phyloP scores from a whole-genome alignment of 1,140 invertebrate genomes.

The Drosophila navojoa region DNA sequence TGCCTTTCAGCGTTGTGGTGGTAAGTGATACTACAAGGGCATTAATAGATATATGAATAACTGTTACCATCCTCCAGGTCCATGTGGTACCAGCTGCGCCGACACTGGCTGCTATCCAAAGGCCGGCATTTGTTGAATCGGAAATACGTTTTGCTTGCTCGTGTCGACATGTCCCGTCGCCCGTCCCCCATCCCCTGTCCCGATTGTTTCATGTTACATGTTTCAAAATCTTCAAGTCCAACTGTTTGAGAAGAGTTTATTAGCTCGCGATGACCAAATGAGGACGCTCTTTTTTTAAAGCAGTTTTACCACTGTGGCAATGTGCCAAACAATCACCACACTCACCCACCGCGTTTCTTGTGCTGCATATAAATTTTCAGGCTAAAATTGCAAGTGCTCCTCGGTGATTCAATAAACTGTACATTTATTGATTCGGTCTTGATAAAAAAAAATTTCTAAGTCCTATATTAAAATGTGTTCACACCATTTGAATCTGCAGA shows the following conservation, averaged over 20 bases:
- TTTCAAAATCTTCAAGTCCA: conserved; percentile 62
- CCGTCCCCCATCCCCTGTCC: background rate
- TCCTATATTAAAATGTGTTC: conserved; percentile 22
- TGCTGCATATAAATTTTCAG: background rate
- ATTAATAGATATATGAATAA: background rate
- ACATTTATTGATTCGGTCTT: conserved; percentile 27
- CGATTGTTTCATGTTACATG: conserved; percentile 34
- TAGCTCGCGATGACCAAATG: background rate
- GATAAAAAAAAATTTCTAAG: conserved; percentile 44
- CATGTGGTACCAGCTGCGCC: conserved; percentile 46
- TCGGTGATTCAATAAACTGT: conserved; percentile 9
- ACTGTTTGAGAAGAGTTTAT: background rate
- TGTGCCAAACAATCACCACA: background rate
- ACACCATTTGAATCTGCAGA: conserved; percentile 66
- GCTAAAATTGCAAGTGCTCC: conserved; percentile 31
- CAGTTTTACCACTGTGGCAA: background rate
- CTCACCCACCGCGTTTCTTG: background rate
- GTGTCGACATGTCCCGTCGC: background rate
- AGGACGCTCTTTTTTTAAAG: background rate
- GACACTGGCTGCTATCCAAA: conserved; percentile 59
- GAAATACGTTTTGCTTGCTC: conserved; percentile 54
- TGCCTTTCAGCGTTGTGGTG: conserved; percentile 73
- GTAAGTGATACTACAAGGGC: conserved; percentile 37
- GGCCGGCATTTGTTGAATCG: conserved; percentile 73
- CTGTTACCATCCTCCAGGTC: conserved; percentile 31